Percentiles rank a stretch among this genome's conserved stretches.
These are phyloP conservation scores for Himalopsyche kuldschensis DNA, from an alignment of 2,888 invertebrate genomes.

Conservation along the genomic window DNA sequence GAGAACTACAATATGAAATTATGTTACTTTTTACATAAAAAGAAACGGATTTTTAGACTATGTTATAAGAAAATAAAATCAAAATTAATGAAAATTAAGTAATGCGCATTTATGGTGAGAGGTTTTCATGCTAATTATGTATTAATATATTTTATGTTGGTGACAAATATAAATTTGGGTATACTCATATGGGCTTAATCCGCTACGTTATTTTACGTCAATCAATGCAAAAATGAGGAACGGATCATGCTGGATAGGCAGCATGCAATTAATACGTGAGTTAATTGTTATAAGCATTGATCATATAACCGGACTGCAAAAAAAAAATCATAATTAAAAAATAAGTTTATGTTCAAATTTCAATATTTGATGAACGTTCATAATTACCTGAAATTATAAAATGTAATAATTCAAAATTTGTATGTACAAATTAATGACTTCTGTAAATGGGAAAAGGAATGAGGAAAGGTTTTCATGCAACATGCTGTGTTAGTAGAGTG, in stretches of 20 bases:
- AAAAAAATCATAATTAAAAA: not conserved
- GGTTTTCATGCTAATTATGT: not conserved
- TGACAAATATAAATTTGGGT: not conserved
- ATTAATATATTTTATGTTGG: not conserved
- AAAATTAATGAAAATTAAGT: not conserved
- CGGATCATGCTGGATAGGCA: not conserved
- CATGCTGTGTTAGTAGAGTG: constrained; percentile 9
- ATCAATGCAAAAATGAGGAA: not conserved
- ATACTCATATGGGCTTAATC: not conserved
- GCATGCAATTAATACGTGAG: constrained; percentile 17
- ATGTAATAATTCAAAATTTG: not conserved
- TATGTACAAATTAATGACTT: not conserved
- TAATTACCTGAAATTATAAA: not conserved
- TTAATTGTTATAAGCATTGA: constrained; percentile 16
- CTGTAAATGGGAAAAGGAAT: not conserved
- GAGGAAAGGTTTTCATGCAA: constrained; percentile 9
- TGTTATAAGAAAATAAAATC: too few species aligned
- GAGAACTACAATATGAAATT: too few species aligned
- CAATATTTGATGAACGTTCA: too few species aligned
- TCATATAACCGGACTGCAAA: not conserved
- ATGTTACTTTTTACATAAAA: too few species aligned
- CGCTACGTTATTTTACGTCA: not conserved
- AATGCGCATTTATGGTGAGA: not conserved
- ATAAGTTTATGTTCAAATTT: too few species aligned
- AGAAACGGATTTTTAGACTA: too few species aligned